A percentile compares a stretch with the other conserved stretches of the same genome.
phyloP scores from a whole-genome alignment of 2,797 vertebrate genomes.

The Pangasius larnaudii region DNA sequence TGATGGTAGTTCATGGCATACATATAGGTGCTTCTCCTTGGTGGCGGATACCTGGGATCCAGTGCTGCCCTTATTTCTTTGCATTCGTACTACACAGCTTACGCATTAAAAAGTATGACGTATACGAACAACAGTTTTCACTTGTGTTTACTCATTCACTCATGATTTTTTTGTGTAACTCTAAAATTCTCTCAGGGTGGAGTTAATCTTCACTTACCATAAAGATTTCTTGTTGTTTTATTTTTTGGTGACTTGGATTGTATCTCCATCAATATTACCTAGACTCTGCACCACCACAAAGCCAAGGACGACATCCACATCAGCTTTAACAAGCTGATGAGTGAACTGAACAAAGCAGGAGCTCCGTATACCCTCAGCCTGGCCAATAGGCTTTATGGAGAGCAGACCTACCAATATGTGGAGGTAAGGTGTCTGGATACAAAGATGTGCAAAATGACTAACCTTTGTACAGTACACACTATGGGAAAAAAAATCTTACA shows the following conservation, averaged over 20 bases:
- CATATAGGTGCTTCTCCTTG: neutral
- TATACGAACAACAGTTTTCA: neutral
- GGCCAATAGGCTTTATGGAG: conserved; percentile 87
- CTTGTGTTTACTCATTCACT: neutral
- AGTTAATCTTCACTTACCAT: neutral
- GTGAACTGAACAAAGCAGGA: conserved; percentile 73
- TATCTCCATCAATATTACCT: neutral
- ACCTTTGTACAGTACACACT: neutral
- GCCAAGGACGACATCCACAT: conserved; percentile 63
- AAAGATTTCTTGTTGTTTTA: neutral
- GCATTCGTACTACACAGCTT: neutral
- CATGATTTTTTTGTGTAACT: neutral
- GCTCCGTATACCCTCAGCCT: conserved; percentile 79
- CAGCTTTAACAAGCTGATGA: conserved; percentile 68
- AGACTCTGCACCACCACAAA: conserved; percentile 67
- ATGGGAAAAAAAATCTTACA: neutral
- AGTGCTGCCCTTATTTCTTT: neutral
- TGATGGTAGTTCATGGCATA: conserved; percentile 5
- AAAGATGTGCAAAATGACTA: neutral
- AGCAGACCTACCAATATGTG: conserved; percentile 81
- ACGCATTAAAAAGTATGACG: neutral
- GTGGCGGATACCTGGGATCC: conserved; percentile 29
- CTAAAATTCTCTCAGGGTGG: neutral
- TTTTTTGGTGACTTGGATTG: neutral
- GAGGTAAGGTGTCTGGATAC: conserved; percentile 68